A percentile compares a stretch with the other conserved stretches of the same genome.
These are phyloP conservation scores for Nibea coibor DNA, from an alignment of 2,113 vertebrate genomes.

Conservation along the genomic window DNA sequence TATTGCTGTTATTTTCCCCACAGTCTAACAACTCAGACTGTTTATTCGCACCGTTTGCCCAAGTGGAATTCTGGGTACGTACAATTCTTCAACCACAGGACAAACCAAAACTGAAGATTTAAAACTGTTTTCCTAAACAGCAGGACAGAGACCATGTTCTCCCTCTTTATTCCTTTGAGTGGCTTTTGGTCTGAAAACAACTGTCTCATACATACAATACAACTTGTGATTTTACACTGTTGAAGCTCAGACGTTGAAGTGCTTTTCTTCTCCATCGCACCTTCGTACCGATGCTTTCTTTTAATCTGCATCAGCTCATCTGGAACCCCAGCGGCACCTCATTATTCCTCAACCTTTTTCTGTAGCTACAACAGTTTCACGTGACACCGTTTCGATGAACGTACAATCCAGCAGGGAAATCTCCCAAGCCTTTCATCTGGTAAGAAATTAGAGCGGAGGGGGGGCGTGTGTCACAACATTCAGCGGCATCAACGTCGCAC, in stretches of 20 bases:
- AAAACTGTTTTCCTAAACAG: background rate
- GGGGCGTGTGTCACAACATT: conserved; percentile 54
- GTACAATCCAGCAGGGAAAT: conserved; percentile 69
- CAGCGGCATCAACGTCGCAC: conserved; percentile 33
- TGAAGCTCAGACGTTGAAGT: conserved; percentile 11
- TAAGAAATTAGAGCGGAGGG: conserved; percentile 47
- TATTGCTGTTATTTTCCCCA: background rate
- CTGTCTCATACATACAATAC: background rate
- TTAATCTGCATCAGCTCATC: conserved; percentile 47
- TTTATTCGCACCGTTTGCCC: background rate
- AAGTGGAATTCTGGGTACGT: background rate
- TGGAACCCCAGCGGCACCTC: conserved; percentile 18
- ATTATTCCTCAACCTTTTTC: conserved; percentile 50
- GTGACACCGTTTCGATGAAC: conserved; percentile 55
- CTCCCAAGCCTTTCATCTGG: conserved; percentile 69
- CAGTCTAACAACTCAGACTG: background rate
- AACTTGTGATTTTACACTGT: background rate
- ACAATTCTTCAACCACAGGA: conserved; percentile 2
- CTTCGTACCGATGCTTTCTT: conserved; percentile 25
- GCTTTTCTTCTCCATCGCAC: conserved; percentile 35
- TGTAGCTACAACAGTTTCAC: conserved; percentile 35
- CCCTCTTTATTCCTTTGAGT: background rate
- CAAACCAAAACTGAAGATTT: background rate
- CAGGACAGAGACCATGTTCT: background rate
- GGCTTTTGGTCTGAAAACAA: background rate